Base-by-base conservation (phyloP, 2,797 vertebrate species). In the Gorsachius magnificus region DNA sequence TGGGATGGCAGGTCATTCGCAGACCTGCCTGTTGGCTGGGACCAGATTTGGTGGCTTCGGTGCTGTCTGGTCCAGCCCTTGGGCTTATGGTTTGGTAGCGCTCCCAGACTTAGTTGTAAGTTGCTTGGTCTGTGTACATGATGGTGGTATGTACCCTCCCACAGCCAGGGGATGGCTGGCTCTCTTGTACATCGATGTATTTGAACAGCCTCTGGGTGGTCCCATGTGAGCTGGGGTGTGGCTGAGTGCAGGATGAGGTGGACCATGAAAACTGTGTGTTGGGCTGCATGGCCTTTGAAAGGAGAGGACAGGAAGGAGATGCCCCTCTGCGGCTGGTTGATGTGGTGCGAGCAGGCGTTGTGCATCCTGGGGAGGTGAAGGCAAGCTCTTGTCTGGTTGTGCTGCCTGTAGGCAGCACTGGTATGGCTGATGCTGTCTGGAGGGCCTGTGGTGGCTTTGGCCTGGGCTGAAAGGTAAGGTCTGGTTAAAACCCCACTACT, bases 81-180 rank as follows among this genome's bases (percentile, higher is more conserved):
- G 5, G 45, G 18, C 41, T 69, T 63, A 19, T 3, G 10, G 13
- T 43, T 93, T 33, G 18, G 43, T 38, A 16, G 28, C 1, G 5
- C 12, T 56, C 18, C 31, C 43, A 48, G 51, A 19, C n/a, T 10
- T 29, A 84, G 57, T 38, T 60, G 35, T 38, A 25, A 35, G 31
- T 53, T 58, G n/a, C 24, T 41, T 26, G 35, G 1, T 53, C 11
- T 57, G 21, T 3, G 0, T 61, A 8, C 1, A 0, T 26, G 53
- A 5, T 36, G 22, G 21, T 10, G 16, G 11, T 21, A 5, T 1
- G 0, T 51, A 19, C 19, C 19, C 46, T 80, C 19, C 25, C 0
- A 0, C 8, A 35, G 46, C 64, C 20, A 1, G 21, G 41, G 72
- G 25, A 6, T 43, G 77, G 22, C 8, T 9, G 6, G 7, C 15